Conservation (phyloP, 2,797 vertebrate species). For the Artibeus jamaicensis region DNA sequence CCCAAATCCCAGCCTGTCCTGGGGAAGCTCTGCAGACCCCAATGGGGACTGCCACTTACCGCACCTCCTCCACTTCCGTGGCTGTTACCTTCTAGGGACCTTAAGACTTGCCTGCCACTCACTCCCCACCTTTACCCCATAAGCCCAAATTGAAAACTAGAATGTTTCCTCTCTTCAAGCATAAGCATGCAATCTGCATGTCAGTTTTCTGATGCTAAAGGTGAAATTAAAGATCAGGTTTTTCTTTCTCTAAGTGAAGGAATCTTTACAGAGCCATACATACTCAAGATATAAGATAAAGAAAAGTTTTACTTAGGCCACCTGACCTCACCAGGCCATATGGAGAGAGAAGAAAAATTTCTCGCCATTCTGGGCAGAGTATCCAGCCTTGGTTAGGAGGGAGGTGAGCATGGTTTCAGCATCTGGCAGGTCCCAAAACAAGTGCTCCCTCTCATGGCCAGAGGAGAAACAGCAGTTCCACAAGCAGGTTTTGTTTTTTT, state of each 20-base stretch:
- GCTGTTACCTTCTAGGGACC: not conserved
- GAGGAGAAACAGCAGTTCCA: not conserved
- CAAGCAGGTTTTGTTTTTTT: not conserved
- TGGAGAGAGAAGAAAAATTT: not conserved
- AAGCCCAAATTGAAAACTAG: not conserved
- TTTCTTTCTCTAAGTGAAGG: not conserved
- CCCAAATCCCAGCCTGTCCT: not conserved
- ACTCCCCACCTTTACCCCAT: not conserved
- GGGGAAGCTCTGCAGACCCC: not conserved
- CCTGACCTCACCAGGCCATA: not conserved
- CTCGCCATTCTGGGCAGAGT: not conserved
- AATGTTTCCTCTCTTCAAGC: not conserved
- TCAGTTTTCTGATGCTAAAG: not conserved
- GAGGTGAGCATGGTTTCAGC: not conserved
- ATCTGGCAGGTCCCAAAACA: not conserved
- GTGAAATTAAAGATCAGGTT: not conserved
- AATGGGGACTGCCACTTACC: fast-evolving
- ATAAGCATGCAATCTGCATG: not conserved
- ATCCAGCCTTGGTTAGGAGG: not conserved
- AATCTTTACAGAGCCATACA: not conserved
- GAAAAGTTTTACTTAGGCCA: not conserved
- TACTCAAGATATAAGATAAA: not conserved
- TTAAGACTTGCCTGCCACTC: not conserved
- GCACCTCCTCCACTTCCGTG: not conserved
- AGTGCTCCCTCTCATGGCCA: constrained; percentile 26